These are phyloP conservation scores for Drosophila borborema DNA, from an alignment of 2,888 invertebrate species.

Conservation along the genomic window DNA sequence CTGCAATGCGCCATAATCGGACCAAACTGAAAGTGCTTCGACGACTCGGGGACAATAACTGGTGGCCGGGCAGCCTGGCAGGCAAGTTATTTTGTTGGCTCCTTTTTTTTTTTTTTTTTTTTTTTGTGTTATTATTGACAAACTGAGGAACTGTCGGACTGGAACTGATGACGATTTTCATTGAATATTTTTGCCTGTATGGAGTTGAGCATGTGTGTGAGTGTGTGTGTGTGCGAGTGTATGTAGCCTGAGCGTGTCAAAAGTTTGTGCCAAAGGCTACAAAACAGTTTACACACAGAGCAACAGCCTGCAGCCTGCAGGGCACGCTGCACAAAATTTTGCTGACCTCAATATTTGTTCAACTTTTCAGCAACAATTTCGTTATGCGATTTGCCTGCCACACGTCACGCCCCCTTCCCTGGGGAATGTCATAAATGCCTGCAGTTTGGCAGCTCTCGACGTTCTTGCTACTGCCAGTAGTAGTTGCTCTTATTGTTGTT, in stretches of 20 bases:
- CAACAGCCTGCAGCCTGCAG: slow-evolving; percentile 35
- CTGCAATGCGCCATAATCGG: slow-evolving; percentile 63
- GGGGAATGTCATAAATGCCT: slow-evolving; percentile 69
- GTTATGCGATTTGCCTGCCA: slow-evolving; percentile 57
- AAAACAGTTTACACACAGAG: slow-evolving; percentile 65
- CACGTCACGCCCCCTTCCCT: neutral
- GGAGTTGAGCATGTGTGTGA: slow-evolving; percentile 8
- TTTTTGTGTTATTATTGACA: slow-evolving; percentile 63
- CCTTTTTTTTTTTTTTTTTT: too few relatives aligned
- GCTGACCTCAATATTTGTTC: slow-evolving; percentile 76
- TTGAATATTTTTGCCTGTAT: slow-evolving; percentile 62
- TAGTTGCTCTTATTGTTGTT: neutral
- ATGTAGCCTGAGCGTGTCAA: slow-evolving; percentile 55
- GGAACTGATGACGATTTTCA: slow-evolving; percentile 61
- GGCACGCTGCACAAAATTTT: slow-evolving; percentile 55
- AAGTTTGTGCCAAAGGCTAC: slow-evolving; percentile 74
- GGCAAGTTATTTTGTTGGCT: slow-evolving; percentile 9
- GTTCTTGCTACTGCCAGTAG: neutral
- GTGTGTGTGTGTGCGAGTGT: slow-evolving; percentile 6
- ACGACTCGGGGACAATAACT: slow-evolving; percentile 32
- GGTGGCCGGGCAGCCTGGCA: slow-evolving; percentile 6
- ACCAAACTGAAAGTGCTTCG: slow-evolving; percentile 7
- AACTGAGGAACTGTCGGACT: slow-evolving; percentile 59
- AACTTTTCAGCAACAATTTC: slow-evolving; percentile 77
- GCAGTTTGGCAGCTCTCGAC: slow-evolving; percentile 68